These are phyloP conservation scores for Hydrolagus affinis DNA, from an alignment of 2,113 vertebrate genomes.

Conservation along the genomic window DNA sequence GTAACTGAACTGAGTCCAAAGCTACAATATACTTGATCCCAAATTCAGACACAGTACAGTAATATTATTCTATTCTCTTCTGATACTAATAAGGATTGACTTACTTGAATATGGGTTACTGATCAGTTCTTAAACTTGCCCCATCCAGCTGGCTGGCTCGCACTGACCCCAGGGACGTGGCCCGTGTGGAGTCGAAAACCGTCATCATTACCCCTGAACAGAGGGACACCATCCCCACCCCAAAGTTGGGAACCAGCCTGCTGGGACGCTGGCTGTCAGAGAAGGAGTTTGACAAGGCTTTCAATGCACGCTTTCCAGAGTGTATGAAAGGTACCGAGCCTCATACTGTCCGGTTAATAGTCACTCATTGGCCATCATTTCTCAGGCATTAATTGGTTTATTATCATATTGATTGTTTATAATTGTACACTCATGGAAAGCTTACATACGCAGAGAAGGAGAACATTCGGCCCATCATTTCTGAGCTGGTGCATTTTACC, in stretches of 20 bases:
- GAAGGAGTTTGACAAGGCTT: constrained; percentile 83
- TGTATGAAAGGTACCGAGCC: constrained; percentile 82
- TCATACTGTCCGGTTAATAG: neutral
- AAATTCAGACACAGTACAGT: neutral
- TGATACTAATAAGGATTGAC: neutral
- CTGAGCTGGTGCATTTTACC: too few species aligned
- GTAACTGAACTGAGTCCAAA: neutral
- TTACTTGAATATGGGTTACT: neutral
- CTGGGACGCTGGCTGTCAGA: constrained; percentile 88
- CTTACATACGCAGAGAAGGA: neutral
- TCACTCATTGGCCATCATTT: neutral
- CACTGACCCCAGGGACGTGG: constrained; percentile 86
- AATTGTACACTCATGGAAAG: too few species aligned
- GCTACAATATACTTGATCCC: too few species aligned
- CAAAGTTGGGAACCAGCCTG: constrained; percentile 67
- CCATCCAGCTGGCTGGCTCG: constrained; percentile 79
- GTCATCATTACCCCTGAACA: constrained; percentile 81
- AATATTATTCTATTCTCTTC: neutral
- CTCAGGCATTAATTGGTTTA: neutral
- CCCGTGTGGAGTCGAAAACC: constrained; percentile 87
- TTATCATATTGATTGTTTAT: too few species aligned
- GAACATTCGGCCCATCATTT: too few species aligned
- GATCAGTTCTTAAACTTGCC: neutral
- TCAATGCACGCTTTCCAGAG: constrained; percentile 73
- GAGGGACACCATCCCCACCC: constrained; percentile 69